These are phyloP conservation scores for Seira ritae DNA, from an alignment of 2,888 invertebrate genomes.

Conservation along the genomic window DNA sequence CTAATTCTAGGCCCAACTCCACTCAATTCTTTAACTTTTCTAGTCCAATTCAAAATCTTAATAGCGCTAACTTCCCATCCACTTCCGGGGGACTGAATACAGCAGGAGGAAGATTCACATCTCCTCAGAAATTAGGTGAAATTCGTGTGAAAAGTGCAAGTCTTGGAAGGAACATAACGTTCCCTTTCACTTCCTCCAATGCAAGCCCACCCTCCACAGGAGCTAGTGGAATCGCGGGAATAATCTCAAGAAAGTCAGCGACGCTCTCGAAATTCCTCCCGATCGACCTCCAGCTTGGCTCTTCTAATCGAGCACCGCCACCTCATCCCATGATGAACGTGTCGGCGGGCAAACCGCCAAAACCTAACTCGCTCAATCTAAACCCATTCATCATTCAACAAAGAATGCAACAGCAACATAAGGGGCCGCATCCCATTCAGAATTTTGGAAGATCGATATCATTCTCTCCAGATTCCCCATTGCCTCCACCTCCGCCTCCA, in stretches of 20 bases:
- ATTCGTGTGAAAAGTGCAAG: constrained; percentile 68
- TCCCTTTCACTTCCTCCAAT: constrained; percentile 10
- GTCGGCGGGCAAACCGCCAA: neutral
- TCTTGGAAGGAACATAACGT: constrained; percentile 65
- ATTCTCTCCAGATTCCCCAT: constrained; percentile 54
- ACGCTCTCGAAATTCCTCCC: constrained; percentile 54
- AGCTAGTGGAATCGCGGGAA: constrained; percentile 20
- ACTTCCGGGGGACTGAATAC: constrained; percentile 37
- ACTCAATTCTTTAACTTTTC: constrained; percentile 42
- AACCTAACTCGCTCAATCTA: constrained; percentile 37
- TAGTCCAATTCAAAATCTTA: constrained; percentile 55
- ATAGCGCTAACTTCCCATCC: constrained; percentile 47
- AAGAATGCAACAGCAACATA: neutral
- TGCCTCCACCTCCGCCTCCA: constrained; percentile 71
- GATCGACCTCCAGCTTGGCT: constrained; percentile 52
- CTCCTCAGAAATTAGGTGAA: constrained; percentile 48
- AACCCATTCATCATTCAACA: constrained; percentile 41
- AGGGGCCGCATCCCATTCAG: constrained; percentile 15
- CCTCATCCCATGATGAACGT: neutral
- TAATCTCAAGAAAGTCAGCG: constrained; percentile 49
- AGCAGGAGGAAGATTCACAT: constrained; percentile 7
- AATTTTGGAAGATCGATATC: constrained; percentile 54
- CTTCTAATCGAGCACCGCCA: constrained; percentile 28
- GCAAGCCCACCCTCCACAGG: constrained; percentile 7
- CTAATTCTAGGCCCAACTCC: constrained; percentile 32